Conservation (phyloP, 2,888 invertebrate genomes). For the Acronicta psi region DNA sequence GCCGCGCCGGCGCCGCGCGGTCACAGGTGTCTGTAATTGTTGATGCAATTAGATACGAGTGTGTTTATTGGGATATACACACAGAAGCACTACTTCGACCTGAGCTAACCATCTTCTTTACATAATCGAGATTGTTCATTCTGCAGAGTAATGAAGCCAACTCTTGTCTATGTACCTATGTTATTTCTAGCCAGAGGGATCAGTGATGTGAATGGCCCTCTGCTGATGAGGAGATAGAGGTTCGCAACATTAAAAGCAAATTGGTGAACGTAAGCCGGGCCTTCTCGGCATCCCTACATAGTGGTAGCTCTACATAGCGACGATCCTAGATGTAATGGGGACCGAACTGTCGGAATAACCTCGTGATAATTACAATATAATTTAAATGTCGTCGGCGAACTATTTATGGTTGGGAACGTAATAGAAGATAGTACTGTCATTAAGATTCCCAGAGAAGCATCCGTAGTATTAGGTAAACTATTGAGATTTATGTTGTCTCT, state of each 20-base stretch:
- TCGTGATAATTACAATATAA: conserved; percentile 1
- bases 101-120: neutral
- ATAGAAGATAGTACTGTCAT: neutral
- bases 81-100: neutral
- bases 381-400: neutral
- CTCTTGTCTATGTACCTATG: too few relatives aligned
- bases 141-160: too few relatives aligned
- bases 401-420: neutral
- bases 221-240: neutral
- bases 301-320: neutral
- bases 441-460: neutral
- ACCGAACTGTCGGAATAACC: neutral
- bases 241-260: too few relatives aligned
- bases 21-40: conserved; percentile 9
- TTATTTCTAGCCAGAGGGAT: too few relatives aligned
- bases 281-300: neutral
- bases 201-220: neutral
- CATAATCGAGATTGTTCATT: neutral
- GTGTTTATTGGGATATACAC: too few relatives aligned
- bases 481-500: too few relatives aligned
- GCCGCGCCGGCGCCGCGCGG: neutral
- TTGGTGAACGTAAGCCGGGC: too few relatives aligned
- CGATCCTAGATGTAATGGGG: conserved; percentile 3
- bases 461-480: neutral
- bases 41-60: conserved; percentile 1